Base-by-base conservation (phyloP, 1,140 invertebrate species). In the Eriocheir sinensis region DNA sequence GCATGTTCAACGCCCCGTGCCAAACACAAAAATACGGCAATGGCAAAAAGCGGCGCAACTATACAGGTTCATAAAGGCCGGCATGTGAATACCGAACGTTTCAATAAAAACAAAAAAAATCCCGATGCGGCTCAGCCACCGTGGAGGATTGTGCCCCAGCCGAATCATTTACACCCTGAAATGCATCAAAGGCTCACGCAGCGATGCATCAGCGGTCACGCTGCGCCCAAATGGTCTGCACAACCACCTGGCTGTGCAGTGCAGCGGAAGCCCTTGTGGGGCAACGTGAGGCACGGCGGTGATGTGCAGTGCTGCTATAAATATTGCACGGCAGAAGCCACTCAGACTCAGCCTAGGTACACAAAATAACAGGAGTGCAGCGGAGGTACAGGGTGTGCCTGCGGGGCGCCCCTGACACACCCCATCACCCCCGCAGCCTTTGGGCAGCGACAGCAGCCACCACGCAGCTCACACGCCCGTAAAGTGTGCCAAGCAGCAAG, bases 91-190 rank as follows among this genome's bases (percentile, higher is more conserved):
- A 72, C 60, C n/a, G 60, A 72, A 72, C 60, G 60, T n/a, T 72
- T 72, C 60, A 72, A 72, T 72, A 72, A 27, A 72, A 72, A 72
- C 60, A 72, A 27, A 72, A n/a, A n/a, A 72, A 72, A 72, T n/a
- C n/a, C 21, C 8, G 60, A n/a, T 72, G 12, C 21, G n/a, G 12
- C n/a, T 4, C 12, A 72, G 21, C 3, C 21, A 72, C 21, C 60
- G 21, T 72, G 60, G 60, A 3, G 60, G 60, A 72, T 72, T 72
- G 60, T 72, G 60, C 21, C 60, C 21, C 21, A 27, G 60, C 27
- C n/a, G 60, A 21, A 72, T 72, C 60, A 72, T 72, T 72, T 21
- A 21, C 60, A 21, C 48, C 60, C 60, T n/a, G 4, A 21, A 72
- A 1, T n/a, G 60, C 60, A n/a, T 27, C 60, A n/a, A 27, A 27